Evolutionary conservation across 2,888 invertebrate species (phyloP).

Genomic region (Drosophila austrosaltans): DNA sequence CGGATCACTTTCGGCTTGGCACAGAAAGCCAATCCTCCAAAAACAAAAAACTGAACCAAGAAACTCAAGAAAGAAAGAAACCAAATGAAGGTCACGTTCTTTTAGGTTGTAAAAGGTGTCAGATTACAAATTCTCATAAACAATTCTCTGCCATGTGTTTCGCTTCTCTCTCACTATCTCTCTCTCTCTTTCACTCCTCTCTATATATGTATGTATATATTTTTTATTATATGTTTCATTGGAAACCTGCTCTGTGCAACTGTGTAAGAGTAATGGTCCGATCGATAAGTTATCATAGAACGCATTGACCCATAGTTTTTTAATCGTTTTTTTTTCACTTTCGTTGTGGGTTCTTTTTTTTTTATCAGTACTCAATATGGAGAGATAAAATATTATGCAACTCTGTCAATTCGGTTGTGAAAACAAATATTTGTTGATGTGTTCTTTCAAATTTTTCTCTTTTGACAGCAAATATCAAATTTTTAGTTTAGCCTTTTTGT

Average conservation of each 20-base stretch:
- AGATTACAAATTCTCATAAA: conserved; percentile 4
- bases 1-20: conserved; percentile 72
- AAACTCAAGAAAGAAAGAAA: conserved; percentile 16
- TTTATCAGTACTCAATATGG: conserved; percentile 14
- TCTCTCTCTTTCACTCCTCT: background rate
- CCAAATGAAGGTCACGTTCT: conserved; percentile 56
- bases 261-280: background rate
- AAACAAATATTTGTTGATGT: conserved; percentile 1
- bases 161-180: background rate
- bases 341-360: conserved; percentile 2
- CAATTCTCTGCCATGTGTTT: background rate
- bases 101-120: conserved; percentile 7
- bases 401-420: background rate
- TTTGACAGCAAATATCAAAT: background rate
- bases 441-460: background rate
- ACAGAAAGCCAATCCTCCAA: conserved; percentile 30
- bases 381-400: conserved; percentile 14
- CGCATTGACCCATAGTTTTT: conserved; percentile 11
- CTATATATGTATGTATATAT: background rate
- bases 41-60: conserved; percentile 9
- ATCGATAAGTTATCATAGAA: conserved; percentile 17
- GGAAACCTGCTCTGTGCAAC: conserved; percentile 1
- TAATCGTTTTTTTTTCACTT: background rate
- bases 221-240: background rate
- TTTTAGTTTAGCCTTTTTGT: background rate